Evolutionary conservation across 2,113 vertebrate genomes (phyloP).

Genomic region (Grammomys surdaster): DNA sequence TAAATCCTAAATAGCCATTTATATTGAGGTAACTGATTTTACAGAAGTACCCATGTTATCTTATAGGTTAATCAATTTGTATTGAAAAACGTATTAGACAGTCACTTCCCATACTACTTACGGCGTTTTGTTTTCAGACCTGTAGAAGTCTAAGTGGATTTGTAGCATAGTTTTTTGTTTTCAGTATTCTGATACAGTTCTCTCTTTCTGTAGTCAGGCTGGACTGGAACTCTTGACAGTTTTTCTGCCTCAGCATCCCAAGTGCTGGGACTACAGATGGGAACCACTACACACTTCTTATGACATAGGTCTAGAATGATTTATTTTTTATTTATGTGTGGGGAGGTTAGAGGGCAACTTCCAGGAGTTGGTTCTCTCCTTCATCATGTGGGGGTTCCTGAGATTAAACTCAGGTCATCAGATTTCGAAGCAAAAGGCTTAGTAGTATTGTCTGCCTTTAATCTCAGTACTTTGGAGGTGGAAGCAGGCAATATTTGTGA

Average conservation of each 20-base stretch:
- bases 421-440: not conserved
- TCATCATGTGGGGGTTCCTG: not conserved
- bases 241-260: not conserved
- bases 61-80: constrained; percentile 19
- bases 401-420: not conserved
- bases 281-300: not conserved
- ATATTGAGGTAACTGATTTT: constrained; percentile 42
- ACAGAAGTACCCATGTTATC: not conserved
- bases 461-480: not conserved
- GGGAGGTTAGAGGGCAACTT: not conserved
- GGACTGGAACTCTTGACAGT: not conserved
- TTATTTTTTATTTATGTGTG: not conserved
- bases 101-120: not conserved
- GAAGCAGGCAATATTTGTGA: not conserved
- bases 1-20: constrained; percentile 18
- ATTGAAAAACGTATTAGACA: constrained; percentile 2
- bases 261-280: not conserved
- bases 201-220: not conserved
- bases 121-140: constrained; percentile 19
- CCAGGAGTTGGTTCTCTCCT: not conserved
- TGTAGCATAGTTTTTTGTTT: constrained; percentile 10
- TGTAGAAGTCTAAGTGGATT: not conserved
- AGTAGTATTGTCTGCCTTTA: not conserved
- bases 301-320: not conserved
- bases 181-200: not conserved